These are phyloP conservation scores for Aphelenchoides avenae DNA, from an alignment of 1,140 invertebrate genomes.

Conservation along the genomic window DNA sequence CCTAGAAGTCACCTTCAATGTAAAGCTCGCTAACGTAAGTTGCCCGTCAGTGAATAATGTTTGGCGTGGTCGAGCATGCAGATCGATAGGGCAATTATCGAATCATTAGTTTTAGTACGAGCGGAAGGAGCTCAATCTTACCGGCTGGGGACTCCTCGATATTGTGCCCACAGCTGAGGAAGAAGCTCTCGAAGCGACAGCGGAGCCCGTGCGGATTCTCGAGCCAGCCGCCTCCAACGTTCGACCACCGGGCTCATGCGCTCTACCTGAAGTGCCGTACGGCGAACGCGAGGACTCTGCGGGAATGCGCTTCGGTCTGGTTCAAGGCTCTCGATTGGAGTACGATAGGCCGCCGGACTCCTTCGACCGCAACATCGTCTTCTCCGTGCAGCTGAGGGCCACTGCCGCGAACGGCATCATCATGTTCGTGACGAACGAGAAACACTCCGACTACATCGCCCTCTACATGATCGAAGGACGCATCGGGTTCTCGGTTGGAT, in stretches of 20 bases:
- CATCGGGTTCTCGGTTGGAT: conserved; percentile 71
- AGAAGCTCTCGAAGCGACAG: neutral
- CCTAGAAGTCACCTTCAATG: too few species aligned
- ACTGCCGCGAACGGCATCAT: conserved; percentile 73
- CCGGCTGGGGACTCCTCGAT: conserved; percentile 7
- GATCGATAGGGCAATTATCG: too few species aligned
- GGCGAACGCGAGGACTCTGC: conserved; percentile 52
- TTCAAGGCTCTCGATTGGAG: conserved; percentile 64
- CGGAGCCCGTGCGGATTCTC: conserved; percentile 8
- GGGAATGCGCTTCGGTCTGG: conserved; percentile 62
- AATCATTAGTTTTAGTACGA: too few species aligned
- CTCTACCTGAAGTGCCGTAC: conserved; percentile 59
- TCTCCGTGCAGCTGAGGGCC: conserved; percentile 73
- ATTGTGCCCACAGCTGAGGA: conserved; percentile 1
- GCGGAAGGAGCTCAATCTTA: conserved; percentile 21
- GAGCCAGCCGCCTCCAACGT: conserved; percentile 11
- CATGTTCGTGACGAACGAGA: conserved; percentile 72
- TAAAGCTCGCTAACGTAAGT: too few species aligned
- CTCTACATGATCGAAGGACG: conserved; percentile 75
- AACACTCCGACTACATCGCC: conserved; percentile 73
- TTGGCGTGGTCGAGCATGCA: too few species aligned
- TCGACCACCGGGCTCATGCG: conserved; percentile 60
- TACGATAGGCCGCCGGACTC: conserved; percentile 66
- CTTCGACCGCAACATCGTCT: conserved; percentile 65
- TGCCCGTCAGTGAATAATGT: too few species aligned